These are phyloP conservation scores for Cyclura pinguis DNA, from an alignment of 2,797 vertebrate species.

Conservation along the genomic window DNA sequence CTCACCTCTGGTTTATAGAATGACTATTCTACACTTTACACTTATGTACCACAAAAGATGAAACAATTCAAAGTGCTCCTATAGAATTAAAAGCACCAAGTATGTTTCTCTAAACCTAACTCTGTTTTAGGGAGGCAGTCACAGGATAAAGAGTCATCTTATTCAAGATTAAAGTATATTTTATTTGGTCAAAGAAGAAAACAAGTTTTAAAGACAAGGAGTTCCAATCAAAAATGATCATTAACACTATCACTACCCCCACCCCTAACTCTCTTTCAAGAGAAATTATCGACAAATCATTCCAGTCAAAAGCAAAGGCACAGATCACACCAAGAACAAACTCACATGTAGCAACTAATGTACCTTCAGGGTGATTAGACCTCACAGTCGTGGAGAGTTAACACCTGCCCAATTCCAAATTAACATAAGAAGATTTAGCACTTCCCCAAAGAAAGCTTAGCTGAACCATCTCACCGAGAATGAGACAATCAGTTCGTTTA, in stretches of 20 bases:
- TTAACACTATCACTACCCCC: not conserved
- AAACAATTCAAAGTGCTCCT: not conserved
- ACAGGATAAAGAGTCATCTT: not conserved
- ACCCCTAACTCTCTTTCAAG: not conserved
- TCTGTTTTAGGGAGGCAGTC: too few species aligned
- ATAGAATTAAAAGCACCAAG: not conserved
- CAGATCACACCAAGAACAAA: constrained; percentile 12
- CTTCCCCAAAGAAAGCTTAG: not conserved
- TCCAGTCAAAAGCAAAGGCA: not conserved
- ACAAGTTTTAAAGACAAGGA: constrained; percentile 1
- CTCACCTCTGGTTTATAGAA: not conserved
- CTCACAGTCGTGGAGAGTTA: not conserved
- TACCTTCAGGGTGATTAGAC: not conserved
- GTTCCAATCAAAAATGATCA: not conserved
- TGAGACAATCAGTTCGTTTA: not conserved
- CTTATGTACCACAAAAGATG: not conserved
- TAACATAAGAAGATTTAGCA: not conserved
- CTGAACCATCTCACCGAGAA: not conserved
- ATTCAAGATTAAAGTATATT: constrained; percentile 28
- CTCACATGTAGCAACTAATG: not conserved
- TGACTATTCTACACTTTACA: not conserved
- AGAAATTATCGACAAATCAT: not conserved
- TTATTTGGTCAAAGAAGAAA: not conserved
- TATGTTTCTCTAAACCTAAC: not conserved
- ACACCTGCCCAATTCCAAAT: not conserved